Conservation (phyloP, 2,888 invertebrate species). For the Tridacna crocea region DNA sequence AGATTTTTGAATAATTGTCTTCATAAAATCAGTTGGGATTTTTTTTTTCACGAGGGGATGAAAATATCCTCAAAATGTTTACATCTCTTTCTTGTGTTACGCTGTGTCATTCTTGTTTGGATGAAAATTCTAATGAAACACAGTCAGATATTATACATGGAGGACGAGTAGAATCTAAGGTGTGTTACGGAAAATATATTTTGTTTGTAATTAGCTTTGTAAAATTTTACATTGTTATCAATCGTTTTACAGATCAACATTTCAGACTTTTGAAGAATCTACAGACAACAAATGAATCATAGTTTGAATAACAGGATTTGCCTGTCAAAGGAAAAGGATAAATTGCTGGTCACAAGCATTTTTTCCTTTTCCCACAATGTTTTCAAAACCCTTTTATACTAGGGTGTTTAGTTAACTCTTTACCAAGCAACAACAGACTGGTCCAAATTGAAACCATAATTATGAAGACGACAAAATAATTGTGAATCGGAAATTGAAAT, state of each 20-base stretch:
- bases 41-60: neutral
- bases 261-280: too few relatives aligned
- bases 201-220: neutral
- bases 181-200: neutral
- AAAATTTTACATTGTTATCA: too few relatives aligned
- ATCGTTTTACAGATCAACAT: too few relatives aligned
- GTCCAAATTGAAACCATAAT: too few relatives aligned
- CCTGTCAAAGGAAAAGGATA: neutral
- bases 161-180: neutral
- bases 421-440: too few relatives aligned
- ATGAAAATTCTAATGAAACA: neutral
- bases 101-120: constrained; percentile 12
- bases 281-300: neutral
- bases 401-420: too few relatives aligned
- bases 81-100: neutral
- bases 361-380: neutral
- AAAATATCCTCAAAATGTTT: neutral
- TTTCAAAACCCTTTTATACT: too few relatives aligned
- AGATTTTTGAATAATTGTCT: constrained; percentile 10
- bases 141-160: neutral
- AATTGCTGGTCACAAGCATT: neutral
- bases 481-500: too few relatives aligned
- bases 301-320: neutral
- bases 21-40: neutral
- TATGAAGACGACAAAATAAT: too few relatives aligned